A percentile compares a stretch with the other conserved stretches of the same genome.
Conservation (phyloP, 2,797 vertebrate species). For the Scolopax rusticola region DNA sequence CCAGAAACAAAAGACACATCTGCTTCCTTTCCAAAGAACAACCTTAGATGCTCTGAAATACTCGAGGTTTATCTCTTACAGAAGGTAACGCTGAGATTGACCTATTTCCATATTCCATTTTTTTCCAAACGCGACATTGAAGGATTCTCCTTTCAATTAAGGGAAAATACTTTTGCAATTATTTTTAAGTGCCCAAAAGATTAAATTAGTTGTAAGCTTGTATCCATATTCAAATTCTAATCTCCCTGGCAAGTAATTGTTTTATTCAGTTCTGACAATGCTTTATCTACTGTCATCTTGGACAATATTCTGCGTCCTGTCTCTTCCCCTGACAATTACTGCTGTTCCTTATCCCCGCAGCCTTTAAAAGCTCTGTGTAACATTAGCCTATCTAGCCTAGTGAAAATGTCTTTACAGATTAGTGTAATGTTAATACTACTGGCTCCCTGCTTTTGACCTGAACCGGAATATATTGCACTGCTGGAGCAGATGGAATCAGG, state of each 20-base stretch:
- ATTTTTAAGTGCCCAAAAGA: conserved; percentile 4
- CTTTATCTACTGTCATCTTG: conserved; percentile 64
- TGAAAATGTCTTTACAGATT: conserved; percentile 87
- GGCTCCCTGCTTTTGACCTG: conserved; percentile 84
- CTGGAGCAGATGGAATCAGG: conserved; percentile 83
- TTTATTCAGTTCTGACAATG: conserved; percentile 47
- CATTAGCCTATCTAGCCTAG: conserved; percentile 83
- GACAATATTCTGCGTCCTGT: conserved; percentile 34
- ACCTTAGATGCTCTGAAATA: conserved; percentile 11
- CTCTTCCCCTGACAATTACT: conserved; percentile 77
- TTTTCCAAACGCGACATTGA: neutral
- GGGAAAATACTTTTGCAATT: conserved; percentile 25
- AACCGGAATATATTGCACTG: conserved; percentile 81
- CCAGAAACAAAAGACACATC: conserved; percentile 10
- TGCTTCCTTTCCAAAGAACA: conserved; percentile 38
- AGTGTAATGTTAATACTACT: conserved; percentile 84
- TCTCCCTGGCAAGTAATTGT: conserved; percentile 27
- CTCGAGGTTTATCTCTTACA: conserved; percentile 1
- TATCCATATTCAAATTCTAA: conserved; percentile 34
- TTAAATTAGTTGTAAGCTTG: neutral
- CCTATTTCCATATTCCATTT: conserved; percentile 37
- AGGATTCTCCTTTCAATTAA: neutral
- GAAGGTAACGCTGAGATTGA: neutral
- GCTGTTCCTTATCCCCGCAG: conserved; percentile 74
- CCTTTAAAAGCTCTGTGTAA: conserved; percentile 82